These are phyloP conservation scores for Pseudorhiza aurosa DNA, from an alignment of 30 jellyfish, hydroid and myxozoan species.

Conservation along the genomic window DNA sequence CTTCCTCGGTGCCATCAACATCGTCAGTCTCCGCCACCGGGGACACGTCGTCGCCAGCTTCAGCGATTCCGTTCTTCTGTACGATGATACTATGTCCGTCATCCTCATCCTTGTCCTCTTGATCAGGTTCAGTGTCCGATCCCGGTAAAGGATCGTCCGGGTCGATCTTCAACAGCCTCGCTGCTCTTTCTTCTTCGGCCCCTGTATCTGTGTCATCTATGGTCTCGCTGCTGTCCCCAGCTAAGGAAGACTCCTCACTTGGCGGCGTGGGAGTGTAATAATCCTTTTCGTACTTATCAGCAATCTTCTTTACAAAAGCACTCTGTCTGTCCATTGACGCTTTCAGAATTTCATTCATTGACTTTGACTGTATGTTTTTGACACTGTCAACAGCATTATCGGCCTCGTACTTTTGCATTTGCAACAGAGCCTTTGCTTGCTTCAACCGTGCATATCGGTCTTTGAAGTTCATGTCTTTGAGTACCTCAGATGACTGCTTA, in stretches of 20 bases:
- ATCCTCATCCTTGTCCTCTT: slow-evolving; percentile 33
- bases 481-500: slow-evolving; percentile 7
- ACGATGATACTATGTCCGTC: slow-evolving; percentile 19
- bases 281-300: slow-evolving; percentile 53
- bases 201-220: slow-evolving; percentile 16
- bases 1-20: not conserved
- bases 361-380: slow-evolving; percentile 47
- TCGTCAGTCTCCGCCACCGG: not conserved
- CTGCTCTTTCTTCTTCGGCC: not conserved
- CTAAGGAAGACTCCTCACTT: slow-evolving; percentile 5
- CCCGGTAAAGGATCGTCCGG: not conserved
- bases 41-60: slow-evolving; percentile 24
- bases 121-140: not conserved
- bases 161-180: not conserved
- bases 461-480: slow-evolving; percentile 49
- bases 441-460: slow-evolving; percentile 44
- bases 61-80: slow-evolving; percentile 53
- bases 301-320: slow-evolving; percentile 58
- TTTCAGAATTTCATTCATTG: slow-evolving; percentile 46
- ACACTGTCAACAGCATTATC: slow-evolving; percentile 63
- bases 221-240: not conserved
- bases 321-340: slow-evolving; percentile 65
- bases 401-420: slow-evolving; percentile 78
- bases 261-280: slow-evolving; percentile 34
- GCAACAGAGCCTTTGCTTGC: slow-evolving; percentile 67